Evolutionary conservation across 1,140 invertebrate genomes (phyloP).

Genomic region (Plutomurus gul): DNA sequence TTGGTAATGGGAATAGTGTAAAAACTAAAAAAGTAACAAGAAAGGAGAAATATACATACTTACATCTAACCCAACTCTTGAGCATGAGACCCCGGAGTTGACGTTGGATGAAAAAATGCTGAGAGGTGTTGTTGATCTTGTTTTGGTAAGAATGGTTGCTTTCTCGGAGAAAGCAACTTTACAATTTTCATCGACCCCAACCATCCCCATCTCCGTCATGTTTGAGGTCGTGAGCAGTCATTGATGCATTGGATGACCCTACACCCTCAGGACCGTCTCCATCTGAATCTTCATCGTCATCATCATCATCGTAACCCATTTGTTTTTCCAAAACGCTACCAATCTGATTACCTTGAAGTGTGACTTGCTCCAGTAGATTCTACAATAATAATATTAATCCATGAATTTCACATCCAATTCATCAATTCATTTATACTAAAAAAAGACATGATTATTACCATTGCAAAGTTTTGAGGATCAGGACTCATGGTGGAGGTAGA

Average conservation of each 20-base stretch:
- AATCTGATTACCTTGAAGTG: constrained; percentile 45
- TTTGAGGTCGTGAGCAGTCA: constrained; percentile 31
- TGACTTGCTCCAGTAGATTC: constrained; percentile 44
- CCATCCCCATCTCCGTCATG: constrained; percentile 46
- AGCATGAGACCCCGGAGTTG: not conserved
- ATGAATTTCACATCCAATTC: not conserved
- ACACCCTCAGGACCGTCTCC: constrained; percentile 31
- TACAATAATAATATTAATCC: not conserved
- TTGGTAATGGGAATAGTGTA: not conserved
- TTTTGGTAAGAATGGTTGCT: not conserved
- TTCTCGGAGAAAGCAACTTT: not conserved
- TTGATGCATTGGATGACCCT: constrained; percentile 31
- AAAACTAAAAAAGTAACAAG: not conserved
- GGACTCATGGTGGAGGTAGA: constrained; percentile 45
- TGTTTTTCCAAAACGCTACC: constrained; percentile 44
- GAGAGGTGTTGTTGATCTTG: constrained; percentile 2
- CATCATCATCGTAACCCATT: constrained; percentile 40
- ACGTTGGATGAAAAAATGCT: constrained; percentile 34
- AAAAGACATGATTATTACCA: constrained; percentile 34
- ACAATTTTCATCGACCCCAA: constrained; percentile 45
- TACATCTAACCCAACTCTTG: constrained; percentile 12
- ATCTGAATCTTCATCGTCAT: constrained; percentile 47
- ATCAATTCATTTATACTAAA: not conserved
- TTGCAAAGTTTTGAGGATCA: constrained; percentile 47
- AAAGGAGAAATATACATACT: not conserved